Evolutionary conservation across 2,888 invertebrate species (phyloP), one percentile per base, ranked within the genome.

Genomic region (Epinotia bilunana): DNA sequence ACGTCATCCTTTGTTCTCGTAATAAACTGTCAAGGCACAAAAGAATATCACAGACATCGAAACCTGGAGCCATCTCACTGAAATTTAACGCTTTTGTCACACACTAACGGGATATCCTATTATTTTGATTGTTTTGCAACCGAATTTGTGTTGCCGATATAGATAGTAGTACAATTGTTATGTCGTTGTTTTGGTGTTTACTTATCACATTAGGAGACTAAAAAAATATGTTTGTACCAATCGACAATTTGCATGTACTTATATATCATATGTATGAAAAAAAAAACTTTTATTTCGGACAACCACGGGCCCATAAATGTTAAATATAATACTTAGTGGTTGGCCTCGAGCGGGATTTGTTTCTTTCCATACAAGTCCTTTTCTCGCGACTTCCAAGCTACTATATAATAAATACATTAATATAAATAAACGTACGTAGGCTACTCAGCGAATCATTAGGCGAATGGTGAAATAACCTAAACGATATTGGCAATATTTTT

Each of bases 21-120:
- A 91, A 90, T 91, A 91, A 91, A 91, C 90, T 89, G 90, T 88
- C 89, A 88, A 85, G 83, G 83, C 81, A 91, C 91, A 91, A 91
- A 91, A 91, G 90, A 91, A 90, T 88, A 86, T 86, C 86, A 84
- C 87, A 84, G 88, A 86, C 87, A 86, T 87, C 87, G 86, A 85
- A 88, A 89, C 69, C 46, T 69, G 69, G 58, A 69, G 89, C 88
- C 86, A 82, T 84, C 84, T 83, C 83, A 83, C 83, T 85, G 81
- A 89, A 88, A 90, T 90, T 90, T 88, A 88, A 84, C 84, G 85
- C 81, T 83, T 70, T 83, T 81, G 84, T 82, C 85, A 84, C 83
- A 84, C 80, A 80, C 81, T 80, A 83, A 83, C 85, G 80, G 83
- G 82, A 81, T 67, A 71, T 75, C 72, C 67, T 72, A 70, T 72